Conservation (phyloP, 2,113 vertebrate species). For the Crotophaga sulcirostris region DNA sequence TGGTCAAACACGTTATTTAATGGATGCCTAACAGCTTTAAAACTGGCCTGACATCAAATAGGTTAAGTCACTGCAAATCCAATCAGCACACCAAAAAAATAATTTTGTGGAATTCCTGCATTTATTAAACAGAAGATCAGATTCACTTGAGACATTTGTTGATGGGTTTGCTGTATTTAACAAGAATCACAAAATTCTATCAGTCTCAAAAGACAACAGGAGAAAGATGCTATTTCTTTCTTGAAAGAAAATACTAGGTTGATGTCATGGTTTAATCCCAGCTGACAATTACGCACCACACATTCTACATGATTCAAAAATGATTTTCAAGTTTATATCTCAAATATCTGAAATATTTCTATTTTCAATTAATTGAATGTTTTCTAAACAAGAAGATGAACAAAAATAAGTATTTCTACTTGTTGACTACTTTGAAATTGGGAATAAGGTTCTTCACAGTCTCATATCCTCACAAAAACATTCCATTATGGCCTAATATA, state of each 20-base stretch:
- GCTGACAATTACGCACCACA: not conserved
- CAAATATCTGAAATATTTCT: not conserved
- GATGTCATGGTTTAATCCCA: not conserved
- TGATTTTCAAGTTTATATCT: not conserved
- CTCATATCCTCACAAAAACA: not conserved
- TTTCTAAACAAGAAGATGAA: not conserved
- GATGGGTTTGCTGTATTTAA: conserved; percentile 16
- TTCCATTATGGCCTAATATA: not conserved
- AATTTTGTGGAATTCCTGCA: conserved; percentile 3
- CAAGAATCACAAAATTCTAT: conserved; percentile 57
- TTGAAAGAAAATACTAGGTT: not conserved
- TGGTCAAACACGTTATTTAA: not conserved
- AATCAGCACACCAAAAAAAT: not conserved
- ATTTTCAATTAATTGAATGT: not conserved
- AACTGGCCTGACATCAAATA: not conserved
- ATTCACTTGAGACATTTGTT: conserved; percentile 27
- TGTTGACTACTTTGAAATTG: not conserved
- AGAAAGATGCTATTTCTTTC: conserved; percentile 13
- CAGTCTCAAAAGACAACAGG: not conserved
- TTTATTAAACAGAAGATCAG: conserved; percentile 26
- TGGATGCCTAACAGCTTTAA: not conserved
- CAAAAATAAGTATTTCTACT: not conserved
- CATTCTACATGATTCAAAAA: not conserved
- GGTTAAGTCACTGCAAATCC: not conserved
- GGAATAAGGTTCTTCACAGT: not conserved